phyloP scores from a whole-genome alignment of 2,888 invertebrate genomes.

The Drosophila putrida region DNA sequence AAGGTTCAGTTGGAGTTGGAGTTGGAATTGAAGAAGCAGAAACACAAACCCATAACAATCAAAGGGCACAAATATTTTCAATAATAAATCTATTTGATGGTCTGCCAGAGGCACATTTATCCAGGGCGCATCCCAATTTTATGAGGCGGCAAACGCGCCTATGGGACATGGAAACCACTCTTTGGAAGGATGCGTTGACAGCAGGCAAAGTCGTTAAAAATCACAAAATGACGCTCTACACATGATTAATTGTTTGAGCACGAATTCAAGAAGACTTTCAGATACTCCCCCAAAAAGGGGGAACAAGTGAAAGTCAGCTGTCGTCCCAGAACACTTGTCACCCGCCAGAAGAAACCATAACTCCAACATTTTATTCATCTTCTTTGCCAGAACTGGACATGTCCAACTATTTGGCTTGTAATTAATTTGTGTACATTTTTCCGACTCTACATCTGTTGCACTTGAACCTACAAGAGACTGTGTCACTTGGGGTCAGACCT shows the following conservation, averaged over 20 bases:
- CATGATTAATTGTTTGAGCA: constrained; percentile 79
- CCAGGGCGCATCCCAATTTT: constrained; percentile 63
- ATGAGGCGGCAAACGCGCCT: constrained; percentile 54
- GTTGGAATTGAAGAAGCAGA: constrained; percentile 7
- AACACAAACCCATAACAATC: constrained; percentile 64
- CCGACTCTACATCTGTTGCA: constrained; percentile 51
- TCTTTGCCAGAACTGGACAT: constrained; percentile 22
- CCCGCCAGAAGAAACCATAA: constrained; percentile 35
- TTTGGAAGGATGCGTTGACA: constrained; percentile 67
- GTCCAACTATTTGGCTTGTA: constrained; percentile 38
- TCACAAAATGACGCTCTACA: constrained; percentile 71
- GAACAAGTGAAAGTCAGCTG: constrained; percentile 58
- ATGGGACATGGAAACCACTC: constrained; percentile 42
- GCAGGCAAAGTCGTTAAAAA: constrained; percentile 82
- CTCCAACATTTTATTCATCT: constrained; percentile 51
- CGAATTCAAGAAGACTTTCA: constrained; percentile 7
- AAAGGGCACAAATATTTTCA: constrained; percentile 76
- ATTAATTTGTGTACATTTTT: constrained; percentile 64
- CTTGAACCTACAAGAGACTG: constrained; percentile 8
- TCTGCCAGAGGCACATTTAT: constrained; percentile 57
- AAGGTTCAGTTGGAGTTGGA: not conserved
- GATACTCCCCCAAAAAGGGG: constrained; percentile 3
- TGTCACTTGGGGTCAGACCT: constrained; percentile 31
- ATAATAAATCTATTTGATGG: constrained; percentile 83
- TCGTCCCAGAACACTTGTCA: constrained; percentile 51